Percentiles rank a stretch among this genome's conserved stretches.
These are phyloP conservation scores for Hirtodrosophila cameraria DNA, from an alignment of 2,888 invertebrate species.

Conservation along the genomic window DNA sequence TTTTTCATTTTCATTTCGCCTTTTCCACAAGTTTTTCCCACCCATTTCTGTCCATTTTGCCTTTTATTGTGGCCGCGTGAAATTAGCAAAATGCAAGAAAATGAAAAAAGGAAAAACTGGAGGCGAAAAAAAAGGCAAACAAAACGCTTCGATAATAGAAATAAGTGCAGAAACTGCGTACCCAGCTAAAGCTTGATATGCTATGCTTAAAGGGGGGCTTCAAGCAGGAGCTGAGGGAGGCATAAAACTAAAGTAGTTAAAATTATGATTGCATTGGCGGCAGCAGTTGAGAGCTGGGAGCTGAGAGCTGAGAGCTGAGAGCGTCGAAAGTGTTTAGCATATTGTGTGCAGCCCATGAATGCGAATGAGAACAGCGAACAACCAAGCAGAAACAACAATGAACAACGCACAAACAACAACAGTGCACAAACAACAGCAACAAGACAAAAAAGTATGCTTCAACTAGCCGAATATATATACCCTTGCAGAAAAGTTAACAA, in stretches of 20 bases:
- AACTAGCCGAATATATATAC: too few relatives aligned
- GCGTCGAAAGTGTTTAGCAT: constrained; percentile 64
- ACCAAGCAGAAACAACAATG: constrained; percentile 1
- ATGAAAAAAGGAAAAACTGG: constrained; percentile 10
- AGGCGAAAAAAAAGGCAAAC: constrained; percentile 44
- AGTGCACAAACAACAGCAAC: neutral
- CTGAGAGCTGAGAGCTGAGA: neutral
- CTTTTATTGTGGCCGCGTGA: constrained; percentile 60
- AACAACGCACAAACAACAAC: constrained; percentile 1
- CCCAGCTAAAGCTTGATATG: constrained; percentile 15
- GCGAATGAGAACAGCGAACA: constrained; percentile 53
- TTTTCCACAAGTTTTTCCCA: constrained; percentile 27
- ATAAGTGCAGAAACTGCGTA: constrained; percentile 63
- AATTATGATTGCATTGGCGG: constrained; percentile 77
- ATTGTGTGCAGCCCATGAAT: constrained; percentile 68
- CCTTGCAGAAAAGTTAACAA: too few relatives aligned
- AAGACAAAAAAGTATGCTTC: too few relatives aligned
- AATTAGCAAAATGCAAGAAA: constrained; percentile 59
- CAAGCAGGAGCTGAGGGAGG: neutral
- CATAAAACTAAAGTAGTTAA: constrained; percentile 76
- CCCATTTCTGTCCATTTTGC: constrained; percentile 37
- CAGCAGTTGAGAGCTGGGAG: constrained; percentile 6
- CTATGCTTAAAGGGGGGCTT: too few relatives aligned
- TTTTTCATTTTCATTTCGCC: constrained; percentile 56
- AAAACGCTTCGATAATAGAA: constrained; percentile 63